Evolutionary conservation across 1,140 invertebrate species (phyloP).

Genomic region (Anagrus nilaparvatae): DNA sequence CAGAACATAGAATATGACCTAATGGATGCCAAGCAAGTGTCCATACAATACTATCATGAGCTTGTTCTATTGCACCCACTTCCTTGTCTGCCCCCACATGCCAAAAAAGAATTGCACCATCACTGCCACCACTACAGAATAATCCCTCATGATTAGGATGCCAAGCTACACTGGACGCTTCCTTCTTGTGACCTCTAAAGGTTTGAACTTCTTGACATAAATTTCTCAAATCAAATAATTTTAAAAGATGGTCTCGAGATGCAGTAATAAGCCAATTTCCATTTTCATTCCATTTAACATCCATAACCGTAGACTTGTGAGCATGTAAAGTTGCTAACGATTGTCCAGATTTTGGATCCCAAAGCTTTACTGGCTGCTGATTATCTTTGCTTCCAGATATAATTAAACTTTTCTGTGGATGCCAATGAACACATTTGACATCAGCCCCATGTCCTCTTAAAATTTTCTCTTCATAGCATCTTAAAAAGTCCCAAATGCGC

Average conservation of each 20-base stretch:
- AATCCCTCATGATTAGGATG: slow-evolving; percentile 94
- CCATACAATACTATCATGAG: slow-evolving; percentile 99
- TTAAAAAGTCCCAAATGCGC: slow-evolving; percentile 96
- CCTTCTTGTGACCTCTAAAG: slow-evolving; percentile 97
- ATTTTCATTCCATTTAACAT: slow-evolving; percentile 98
- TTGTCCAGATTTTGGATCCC: slow-evolving; percentile 95
- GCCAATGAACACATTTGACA: slow-evolving; percentile 99
- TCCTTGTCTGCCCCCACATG: slow-evolving; percentile 98
- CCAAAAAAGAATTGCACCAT: slow-evolving; percentile 98
- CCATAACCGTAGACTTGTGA: slow-evolving; percentile 99
- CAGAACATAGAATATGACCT: slow-evolving; percentile 95
- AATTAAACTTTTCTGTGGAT: slow-evolving; percentile 93
- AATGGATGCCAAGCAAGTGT: slow-evolving; percentile 97
- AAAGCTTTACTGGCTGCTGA: slow-evolving; percentile 98
- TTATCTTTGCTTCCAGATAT: slow-evolving; percentile 99
- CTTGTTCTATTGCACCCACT: slow-evolving; percentile 94
- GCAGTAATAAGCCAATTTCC: slow-evolving; percentile 99
- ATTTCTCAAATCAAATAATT: slow-evolving; percentile 96
- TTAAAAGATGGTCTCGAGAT: slow-evolving; percentile 93
- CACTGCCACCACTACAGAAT: slow-evolving; percentile 93
- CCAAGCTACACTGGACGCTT: slow-evolving; percentile 95
- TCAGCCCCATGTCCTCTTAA: slow-evolving; percentile 97
- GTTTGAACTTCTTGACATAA: slow-evolving; percentile 88
- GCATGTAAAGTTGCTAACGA: slow-evolving; percentile 86
- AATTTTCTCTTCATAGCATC: slow-evolving; percentile 92